Evolutionary conservation across 2,113 vertebrate species (phyloP).

Genomic region (Mirounga angustirostris): DNA sequence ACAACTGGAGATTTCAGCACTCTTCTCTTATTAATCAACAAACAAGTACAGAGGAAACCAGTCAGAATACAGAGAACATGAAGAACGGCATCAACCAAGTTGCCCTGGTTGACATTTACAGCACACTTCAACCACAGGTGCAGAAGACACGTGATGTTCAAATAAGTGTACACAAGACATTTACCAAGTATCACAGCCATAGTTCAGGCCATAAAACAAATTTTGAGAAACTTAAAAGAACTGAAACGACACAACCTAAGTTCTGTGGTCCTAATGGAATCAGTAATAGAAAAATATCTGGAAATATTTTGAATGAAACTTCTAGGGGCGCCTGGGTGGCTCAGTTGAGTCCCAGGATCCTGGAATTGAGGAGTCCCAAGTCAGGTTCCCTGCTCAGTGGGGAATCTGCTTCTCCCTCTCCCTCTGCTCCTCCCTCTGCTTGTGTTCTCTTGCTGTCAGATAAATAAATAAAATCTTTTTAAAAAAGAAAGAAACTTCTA

Average conservation of each 20-base stretch:
- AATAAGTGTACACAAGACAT: not conserved
- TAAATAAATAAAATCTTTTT: no score
- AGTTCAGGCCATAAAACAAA: not conserved
- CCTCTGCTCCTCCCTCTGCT: no score
- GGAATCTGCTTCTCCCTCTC: no score
- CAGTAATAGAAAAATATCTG: not conserved
- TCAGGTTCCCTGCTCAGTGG: no score
- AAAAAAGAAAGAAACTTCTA: not conserved
- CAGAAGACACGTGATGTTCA: not conserved
- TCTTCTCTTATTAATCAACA: not conserved
- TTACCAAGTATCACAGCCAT: not conserved
- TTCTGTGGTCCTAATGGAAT: not conserved
- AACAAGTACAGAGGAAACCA: not conserved
- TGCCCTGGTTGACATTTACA: not conserved
- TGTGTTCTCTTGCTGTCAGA: no score
- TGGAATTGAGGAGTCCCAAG: no score
- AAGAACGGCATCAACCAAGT: not conserved
- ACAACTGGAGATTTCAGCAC: not conserved
- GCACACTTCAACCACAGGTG: not conserved
- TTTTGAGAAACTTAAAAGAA: not conserved
- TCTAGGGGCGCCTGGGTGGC: not conserved
- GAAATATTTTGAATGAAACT: not conserved
- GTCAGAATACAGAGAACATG: not conserved
- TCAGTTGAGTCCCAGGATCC: no score
- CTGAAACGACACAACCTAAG: not conserved